Evolutionary conservation across 2,113 vertebrate genomes (phyloP).

Genomic region (Channa argus): DNA sequence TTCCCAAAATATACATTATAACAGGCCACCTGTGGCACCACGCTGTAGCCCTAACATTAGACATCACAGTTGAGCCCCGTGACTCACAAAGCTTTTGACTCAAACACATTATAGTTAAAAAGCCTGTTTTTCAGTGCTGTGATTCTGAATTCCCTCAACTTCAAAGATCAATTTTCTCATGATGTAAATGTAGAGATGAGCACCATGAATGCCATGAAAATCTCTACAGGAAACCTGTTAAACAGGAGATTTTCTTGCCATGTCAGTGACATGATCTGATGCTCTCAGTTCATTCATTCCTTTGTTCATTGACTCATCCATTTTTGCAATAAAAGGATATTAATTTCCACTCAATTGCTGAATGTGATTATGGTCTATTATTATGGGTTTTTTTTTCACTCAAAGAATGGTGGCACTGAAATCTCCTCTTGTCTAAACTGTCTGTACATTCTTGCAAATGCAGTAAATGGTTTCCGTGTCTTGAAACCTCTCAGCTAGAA

Average conservation of each 20-base stretch:
- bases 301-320: slow-evolving; percentile 54
- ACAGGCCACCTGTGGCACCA: slow-evolving; percentile 59
- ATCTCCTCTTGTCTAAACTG: slow-evolving; percentile 38
- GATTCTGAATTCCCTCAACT: slow-evolving; percentile 24
- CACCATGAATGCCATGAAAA: slow-evolving; percentile 14
- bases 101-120: slow-evolving; percentile 53
- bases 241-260: slow-evolving; percentile 49
- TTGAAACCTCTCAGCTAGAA: slow-evolving; percentile 24
- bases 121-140: slow-evolving; percentile 36
- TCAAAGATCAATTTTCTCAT: slow-evolving; percentile 37
- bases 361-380: slow-evolving; percentile 46
- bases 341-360: slow-evolving; percentile 43
- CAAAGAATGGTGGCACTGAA: slow-evolving; percentile 25
- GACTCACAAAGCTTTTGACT: slow-evolving; percentile 56
- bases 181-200: slow-evolving; percentile 33
- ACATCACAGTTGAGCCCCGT: slow-evolving; percentile 38
- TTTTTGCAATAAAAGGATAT: slow-evolving; percentile 55
- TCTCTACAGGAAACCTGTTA: slow-evolving; percentile 45
- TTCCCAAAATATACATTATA: slow-evolving; percentile 59
- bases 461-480: slow-evolving; percentile 33
- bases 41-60: slow-evolving; percentile 57
- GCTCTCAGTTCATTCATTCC: slow-evolving; percentile 46
- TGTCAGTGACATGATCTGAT: slow-evolving; percentile 54
- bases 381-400: slow-evolving; percentile 16
- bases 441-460: slow-evolving; percentile 46